Evolutionary conservation across 2,113 vertebrate genomes (phyloP).

Genomic region (Bos indicus): DNA sequence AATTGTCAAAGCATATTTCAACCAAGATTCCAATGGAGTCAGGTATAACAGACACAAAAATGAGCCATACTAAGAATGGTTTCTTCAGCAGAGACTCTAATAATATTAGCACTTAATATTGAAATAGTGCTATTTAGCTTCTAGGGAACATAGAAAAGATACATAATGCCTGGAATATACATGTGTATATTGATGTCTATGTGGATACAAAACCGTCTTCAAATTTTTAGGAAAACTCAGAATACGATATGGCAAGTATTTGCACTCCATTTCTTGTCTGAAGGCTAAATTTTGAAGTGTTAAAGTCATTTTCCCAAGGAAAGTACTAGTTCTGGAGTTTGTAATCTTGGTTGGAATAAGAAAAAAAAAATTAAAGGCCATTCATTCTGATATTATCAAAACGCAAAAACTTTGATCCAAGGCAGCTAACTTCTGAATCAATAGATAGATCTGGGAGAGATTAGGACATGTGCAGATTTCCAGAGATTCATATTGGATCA

Average conservation of each 20-base stretch:
- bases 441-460: not conserved
- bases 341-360: not conserved
- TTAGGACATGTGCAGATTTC: not conserved
- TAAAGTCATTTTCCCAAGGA: not conserved
- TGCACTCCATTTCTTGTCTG: fast-evolving
- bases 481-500: not conserved
- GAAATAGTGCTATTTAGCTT: not conserved
- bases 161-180: too few species aligned
- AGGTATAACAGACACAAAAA: not conserved
- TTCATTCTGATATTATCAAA: not conserved
- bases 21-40: not conserved
- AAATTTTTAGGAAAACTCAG: not conserved
- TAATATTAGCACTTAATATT: not conserved
- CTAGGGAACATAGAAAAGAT: not conserved
- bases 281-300: not conserved
- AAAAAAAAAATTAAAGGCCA: not conserved
- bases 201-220: fast-evolving
- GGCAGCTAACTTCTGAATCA: not conserved
- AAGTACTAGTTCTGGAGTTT: not conserved
- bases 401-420: not conserved
- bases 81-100: not conserved
- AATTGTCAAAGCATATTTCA: not conserved
- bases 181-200: too few species aligned
- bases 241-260: not conserved
- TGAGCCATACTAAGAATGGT: not conserved